Base-by-base conservation (phyloP, 2,113 vertebrate species). In the Phaethon lepturus region DNA sequence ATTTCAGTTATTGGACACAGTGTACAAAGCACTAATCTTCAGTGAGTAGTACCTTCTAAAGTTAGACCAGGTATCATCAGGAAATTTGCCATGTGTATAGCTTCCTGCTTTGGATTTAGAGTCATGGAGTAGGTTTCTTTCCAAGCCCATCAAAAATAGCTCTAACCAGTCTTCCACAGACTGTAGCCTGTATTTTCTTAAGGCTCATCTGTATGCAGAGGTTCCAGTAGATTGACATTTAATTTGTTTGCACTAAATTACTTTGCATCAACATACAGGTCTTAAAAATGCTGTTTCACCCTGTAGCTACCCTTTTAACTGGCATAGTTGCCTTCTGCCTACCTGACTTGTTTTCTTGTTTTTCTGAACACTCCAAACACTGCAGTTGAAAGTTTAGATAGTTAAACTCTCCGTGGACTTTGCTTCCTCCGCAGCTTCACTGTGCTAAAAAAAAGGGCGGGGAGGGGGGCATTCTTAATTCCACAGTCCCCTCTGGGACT, bases 51-150 rank as follows among this genome's bases (percentile, higher is more conserved):
- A 5, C 8, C 0, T 0, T 26, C 56, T 86, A 3, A 28, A 49
- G n/a, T 74, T 66, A n/a, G n/a, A 13, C 17, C 42, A 44, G 60
- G 17, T 64, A 5, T 45, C 82, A 58, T 75, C 18, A 56, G 94
- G 59, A 87, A 47, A 33, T 77, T 6, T 50, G 38, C 71, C 50
- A 7, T 76, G 5, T 84, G 63, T 86, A 11, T 26, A 63, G n/a
- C 7, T 93, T 82, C 64, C 55, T 94, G 58, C 52, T 93, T 76
- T 53, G 96, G 28, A 60, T 94, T 85, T 97, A 49, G 75, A 94
- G 35, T 7, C 71, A 42, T 58, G 74, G 66, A 91, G 17, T 13
- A 18, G 47, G 40, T 84, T 91, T 86, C 64, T 95, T 74, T 91
- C 77, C 55, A 71, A 38, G 38, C 83, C 63, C 66, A 86, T 84